Evolutionary conservation across 2,888 invertebrate genomes (phyloP).

Genomic region (Microctonus brassicae): DNA sequence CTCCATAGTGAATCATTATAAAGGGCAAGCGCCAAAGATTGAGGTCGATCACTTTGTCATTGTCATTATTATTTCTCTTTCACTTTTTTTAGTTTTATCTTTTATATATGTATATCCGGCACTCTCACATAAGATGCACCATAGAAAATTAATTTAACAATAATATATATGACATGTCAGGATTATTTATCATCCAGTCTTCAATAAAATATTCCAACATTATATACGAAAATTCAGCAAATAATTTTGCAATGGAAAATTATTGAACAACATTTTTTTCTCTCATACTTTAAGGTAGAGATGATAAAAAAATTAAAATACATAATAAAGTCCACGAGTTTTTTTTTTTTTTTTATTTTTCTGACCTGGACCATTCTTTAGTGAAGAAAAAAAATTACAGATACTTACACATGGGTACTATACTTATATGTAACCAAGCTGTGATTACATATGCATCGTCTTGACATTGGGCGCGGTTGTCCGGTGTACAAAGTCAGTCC

Average conservation of each 20-base stretch:
- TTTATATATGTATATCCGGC: neutral
- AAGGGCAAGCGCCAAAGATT: neutral
- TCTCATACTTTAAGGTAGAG: too few relatives aligned
- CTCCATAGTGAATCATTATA: neutral
- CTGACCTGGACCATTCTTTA: neutral
- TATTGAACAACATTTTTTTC: too few relatives aligned
- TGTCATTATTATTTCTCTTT: neutral
- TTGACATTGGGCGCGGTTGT: slow-evolving; percentile 57
- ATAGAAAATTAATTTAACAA: too few relatives aligned
- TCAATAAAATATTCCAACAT: too few relatives aligned
- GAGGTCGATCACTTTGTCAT: neutral
- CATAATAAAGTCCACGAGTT: neutral
- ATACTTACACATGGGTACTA: neutral
- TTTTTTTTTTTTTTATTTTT: neutral
- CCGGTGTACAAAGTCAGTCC: slow-evolving; percentile 45
- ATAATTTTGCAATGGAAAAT: too few relatives aligned
- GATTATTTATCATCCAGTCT: too few relatives aligned
- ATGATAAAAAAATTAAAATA: neutral
- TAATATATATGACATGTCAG: too few relatives aligned
- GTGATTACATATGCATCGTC: slow-evolving; percentile 6
- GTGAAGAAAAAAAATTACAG: neutral
- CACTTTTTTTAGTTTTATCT: neutral
- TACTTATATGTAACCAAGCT: neutral
- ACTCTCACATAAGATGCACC: neutral
- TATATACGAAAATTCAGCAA: too few relatives aligned